Conservation (phyloP, 2,797 vertebrate species). For the Uromys caudimaculatus region DNA sequence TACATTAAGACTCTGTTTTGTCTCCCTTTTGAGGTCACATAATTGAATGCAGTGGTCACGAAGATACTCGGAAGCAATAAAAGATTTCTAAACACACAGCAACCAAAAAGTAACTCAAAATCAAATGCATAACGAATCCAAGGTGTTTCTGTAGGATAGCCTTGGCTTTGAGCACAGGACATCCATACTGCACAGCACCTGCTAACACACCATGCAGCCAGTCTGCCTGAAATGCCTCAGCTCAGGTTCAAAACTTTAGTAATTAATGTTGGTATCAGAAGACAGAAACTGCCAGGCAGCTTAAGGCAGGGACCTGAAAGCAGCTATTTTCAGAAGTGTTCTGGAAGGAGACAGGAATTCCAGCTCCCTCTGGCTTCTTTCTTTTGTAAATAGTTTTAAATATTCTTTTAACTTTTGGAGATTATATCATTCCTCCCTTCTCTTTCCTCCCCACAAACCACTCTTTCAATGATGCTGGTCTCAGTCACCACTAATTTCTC, state of each 20-base stretch:
- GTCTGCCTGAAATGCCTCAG: no score
- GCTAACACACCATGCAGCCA: neutral
- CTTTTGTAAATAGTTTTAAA: neutral
- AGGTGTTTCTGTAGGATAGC: neutral
- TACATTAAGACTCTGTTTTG: neutral
- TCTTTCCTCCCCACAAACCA: neutral
- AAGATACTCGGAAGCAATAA: neutral
- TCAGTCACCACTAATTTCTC: neutral
- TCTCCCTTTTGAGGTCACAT: neutral
- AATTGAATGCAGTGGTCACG: neutral
- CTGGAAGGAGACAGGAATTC: no score
- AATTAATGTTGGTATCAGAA: no score
- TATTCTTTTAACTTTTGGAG: neutral
- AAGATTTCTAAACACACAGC: neutral
- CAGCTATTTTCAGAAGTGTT: neutral
- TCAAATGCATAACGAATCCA: neutral
- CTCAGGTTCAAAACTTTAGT: neutral
- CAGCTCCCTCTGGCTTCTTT: neutral
- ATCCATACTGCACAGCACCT: no score
- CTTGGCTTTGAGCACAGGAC: neutral
- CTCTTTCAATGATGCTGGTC: neutral
- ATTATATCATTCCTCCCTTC: neutral
- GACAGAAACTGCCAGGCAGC: neutral
- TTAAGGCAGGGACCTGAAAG: neutral
- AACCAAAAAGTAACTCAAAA: neutral